Conservation (phyloP, 2,888 invertebrate species). For the Dendrolimus pini region DNA sequence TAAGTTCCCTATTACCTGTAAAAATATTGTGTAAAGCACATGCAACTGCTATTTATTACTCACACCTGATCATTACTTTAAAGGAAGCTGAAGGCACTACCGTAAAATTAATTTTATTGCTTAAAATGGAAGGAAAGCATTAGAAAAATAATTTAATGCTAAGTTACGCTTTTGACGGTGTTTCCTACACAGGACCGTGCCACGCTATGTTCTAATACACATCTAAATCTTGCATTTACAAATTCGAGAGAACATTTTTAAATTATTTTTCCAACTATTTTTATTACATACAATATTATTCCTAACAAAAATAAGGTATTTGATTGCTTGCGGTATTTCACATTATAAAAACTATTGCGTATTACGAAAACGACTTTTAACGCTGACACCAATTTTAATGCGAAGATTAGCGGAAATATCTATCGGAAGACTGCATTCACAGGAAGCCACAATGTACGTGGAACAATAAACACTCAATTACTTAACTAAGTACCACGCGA, state of each 20-base stretch:
- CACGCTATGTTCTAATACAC: conserved; percentile 38
- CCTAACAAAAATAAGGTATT: conserved; percentile 33
- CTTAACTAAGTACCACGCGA: conserved; percentile 67
- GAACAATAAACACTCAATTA: conserved; percentile 60
- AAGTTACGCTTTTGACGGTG: conserved; percentile 53
- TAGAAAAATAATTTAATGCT: conserved; percentile 68
- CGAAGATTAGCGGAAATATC: conserved; percentile 66
- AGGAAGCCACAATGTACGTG: conserved; percentile 71
- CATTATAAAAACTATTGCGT: conserved; percentile 20
- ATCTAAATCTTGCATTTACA: conserved; percentile 7
- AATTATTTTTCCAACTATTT: conserved; percentile 19
- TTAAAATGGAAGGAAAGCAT: conserved; percentile 64
- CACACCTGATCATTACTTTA: conserved; percentile 46
- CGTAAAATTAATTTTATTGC: conserved; percentile 67
- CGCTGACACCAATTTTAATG: conserved; percentile 61
- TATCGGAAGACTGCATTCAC: conserved; percentile 74
- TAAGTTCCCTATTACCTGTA: conserved; percentile 70
- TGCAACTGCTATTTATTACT: conserved; percentile 59
- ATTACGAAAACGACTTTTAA: conserved; percentile 19
- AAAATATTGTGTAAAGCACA: conserved; percentile 72
- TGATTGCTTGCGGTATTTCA: conserved; percentile 13
- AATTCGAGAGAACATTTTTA: neutral
- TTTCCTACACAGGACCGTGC: conserved; percentile 42
- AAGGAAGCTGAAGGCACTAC: conserved; percentile 75
- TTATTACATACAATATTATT: conserved; percentile 26